These are phyloP conservation scores for Tyria jacobaeae DNA, from an alignment of 2,888 invertebrate genomes.

Conservation along the genomic window DNA sequence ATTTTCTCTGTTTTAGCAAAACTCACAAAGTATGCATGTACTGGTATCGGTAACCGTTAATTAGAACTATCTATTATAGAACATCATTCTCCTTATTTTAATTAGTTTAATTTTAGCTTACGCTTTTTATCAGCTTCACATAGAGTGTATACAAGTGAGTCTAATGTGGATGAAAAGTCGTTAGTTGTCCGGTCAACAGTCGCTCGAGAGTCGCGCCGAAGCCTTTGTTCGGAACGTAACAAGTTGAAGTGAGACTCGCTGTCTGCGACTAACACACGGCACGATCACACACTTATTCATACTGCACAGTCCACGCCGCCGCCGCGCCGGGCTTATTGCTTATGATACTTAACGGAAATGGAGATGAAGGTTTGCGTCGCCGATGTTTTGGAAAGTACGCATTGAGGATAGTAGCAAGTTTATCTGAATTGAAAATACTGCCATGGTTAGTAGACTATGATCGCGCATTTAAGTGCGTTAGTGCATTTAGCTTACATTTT, in stretches of 20 bases:
- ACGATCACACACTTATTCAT: conserved; percentile 1
- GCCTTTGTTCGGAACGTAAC: conserved; percentile 2
- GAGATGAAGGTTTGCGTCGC: background rate
- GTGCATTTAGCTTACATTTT: too few relatives aligned
- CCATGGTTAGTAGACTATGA: too few relatives aligned
- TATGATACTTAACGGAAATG: conserved; percentile 12
- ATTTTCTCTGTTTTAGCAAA: too few relatives aligned
- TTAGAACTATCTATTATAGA: too few relatives aligned
- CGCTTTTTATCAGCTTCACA: background rate
- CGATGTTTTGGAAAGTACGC: background rate
- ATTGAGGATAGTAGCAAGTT: background rate
- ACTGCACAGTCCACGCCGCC: background rate
- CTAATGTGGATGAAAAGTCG: background rate
- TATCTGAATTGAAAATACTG: too few relatives aligned
- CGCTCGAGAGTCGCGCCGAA: conserved; percentile 8
- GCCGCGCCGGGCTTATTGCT: background rate
- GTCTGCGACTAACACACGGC: conserved; percentile 8
- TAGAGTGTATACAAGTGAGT: conserved; percentile 5
- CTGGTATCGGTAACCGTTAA: too few relatives aligned
- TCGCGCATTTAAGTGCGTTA: too few relatives aligned
- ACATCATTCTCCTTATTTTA: background rate
- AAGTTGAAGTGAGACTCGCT: background rate
- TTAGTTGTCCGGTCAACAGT: conserved; percentile 10
- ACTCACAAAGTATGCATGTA: too few relatives aligned
- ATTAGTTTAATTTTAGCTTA: too few relatives aligned